Percentiles rank a stretch among this genome's conserved stretches.
Evolutionary conservation across 2,888 invertebrate species (phyloP).

Genomic region (Cantharis flavilabris): DNA sequence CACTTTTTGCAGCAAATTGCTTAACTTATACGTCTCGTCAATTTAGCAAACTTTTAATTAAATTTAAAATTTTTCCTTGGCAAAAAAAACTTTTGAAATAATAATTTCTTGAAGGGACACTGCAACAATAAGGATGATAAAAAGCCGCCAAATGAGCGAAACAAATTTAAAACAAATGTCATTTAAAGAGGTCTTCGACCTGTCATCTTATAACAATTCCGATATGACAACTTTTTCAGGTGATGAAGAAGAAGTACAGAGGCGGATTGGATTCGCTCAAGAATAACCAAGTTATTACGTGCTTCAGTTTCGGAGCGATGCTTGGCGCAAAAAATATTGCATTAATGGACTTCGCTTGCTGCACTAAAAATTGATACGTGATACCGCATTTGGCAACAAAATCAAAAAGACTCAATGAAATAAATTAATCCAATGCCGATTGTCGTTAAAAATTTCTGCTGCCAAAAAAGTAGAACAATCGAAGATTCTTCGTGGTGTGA

Average conservation of each 20-base stretch:
- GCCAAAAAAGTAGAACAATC: neutral
- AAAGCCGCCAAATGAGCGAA: constrained; percentile 13
- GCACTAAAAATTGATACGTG: constrained; percentile 42
- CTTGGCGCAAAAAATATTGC: constrained; percentile 44
- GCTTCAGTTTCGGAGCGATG: constrained; percentile 44
- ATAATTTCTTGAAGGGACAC: neutral
- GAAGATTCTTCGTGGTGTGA: neutral
- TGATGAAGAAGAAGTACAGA: constrained; percentile 31
- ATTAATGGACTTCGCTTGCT: constrained; percentile 39
- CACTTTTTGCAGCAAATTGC: constrained; percentile 5
- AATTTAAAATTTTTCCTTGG: neutral
- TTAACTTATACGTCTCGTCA: constrained; percentile 1
- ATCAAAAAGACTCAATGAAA: constrained; percentile 37
- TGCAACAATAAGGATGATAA: neutral
- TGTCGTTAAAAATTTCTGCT: neutral
- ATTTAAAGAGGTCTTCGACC: constrained; percentile 33
- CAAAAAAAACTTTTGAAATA: constrained; percentile 1
- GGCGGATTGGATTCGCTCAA: constrained; percentile 26
- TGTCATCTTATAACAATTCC: constrained; percentile 34
- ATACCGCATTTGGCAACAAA: constrained; percentile 40
- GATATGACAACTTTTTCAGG: constrained; percentile 35
- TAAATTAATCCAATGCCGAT: constrained; percentile 19
- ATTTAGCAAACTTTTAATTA: constrained; percentile 10
- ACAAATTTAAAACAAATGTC: constrained; percentile 30
- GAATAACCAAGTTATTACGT: constrained; percentile 39